These are phyloP conservation scores for Shargacucullia verbasci DNA, from an alignment of 2,888 invertebrate genomes.

Conservation along the genomic window DNA sequence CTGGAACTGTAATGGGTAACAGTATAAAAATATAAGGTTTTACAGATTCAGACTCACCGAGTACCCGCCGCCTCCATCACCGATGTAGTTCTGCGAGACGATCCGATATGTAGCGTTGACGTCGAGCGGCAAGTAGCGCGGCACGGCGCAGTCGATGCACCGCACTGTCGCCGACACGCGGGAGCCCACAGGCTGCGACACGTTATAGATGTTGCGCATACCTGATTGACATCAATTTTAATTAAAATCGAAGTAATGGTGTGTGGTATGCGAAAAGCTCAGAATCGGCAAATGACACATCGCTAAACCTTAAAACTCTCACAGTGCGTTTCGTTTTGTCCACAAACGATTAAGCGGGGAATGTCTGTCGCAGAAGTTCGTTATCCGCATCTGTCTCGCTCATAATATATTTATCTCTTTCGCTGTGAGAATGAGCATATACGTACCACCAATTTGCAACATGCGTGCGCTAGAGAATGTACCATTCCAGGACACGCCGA, in stretches of 20 bases:
- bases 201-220: conserved; percentile 90
- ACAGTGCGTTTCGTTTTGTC: too few species aligned
- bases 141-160: conserved; percentile 91
- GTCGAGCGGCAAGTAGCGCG: conserved; percentile 90
- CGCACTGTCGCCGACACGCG: conserved; percentile 89
- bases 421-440: too few species aligned
- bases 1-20: too few species aligned
- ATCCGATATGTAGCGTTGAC: conserved; percentile 89
- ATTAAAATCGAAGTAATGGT: too few species aligned
- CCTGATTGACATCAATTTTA: conserved; percentile 74
- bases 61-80: conserved; percentile 92
- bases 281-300: too few species aligned
- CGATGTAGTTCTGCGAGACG: conserved; percentile 89
- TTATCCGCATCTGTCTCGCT: too few species aligned
- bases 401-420: too few species aligned
- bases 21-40: too few species aligned
- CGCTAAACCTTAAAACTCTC: too few species aligned
- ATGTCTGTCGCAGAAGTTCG: too few species aligned
- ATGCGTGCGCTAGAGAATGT: conserved; percentile 83
- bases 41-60: conserved; percentile 76
- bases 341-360: too few species aligned
- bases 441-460: conserved; percentile 90
- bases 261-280: not conserved
- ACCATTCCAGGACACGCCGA: conserved; percentile 72
- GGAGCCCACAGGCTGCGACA: conserved; percentile 87